Evolutionary conservation across 2,888 invertebrate genomes (phyloP).

Genomic region (Agonopterix heracliana): DNA sequence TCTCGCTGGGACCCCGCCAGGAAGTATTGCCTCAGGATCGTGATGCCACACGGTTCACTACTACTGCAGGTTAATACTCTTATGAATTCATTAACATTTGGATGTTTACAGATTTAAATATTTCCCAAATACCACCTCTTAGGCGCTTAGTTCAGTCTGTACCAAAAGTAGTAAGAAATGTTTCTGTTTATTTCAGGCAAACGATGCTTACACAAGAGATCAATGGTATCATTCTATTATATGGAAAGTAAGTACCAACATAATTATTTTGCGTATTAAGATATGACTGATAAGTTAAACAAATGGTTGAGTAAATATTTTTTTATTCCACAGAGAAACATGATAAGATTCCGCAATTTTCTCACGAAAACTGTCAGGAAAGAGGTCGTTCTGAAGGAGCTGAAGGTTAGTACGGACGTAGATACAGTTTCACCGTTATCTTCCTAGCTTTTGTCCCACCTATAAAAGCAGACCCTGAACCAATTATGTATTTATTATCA

Average conservation of each 20-base stretch:
- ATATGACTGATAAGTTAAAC: background rate
- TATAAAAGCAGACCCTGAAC: background rate
- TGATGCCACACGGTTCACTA: constrained; percentile 84
- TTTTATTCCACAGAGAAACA: constrained; percentile 79
- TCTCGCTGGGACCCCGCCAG: constrained; percentile 87
- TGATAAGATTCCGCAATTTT: constrained; percentile 83
- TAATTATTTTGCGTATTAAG: constrained; percentile 6
- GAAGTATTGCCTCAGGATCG: constrained; percentile 86
- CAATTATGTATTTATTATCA: background rate
- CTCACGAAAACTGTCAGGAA: constrained; percentile 80
- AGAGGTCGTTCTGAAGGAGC: constrained; percentile 84
- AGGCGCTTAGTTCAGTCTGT: too few species aligned
- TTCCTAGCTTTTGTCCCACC: background rate
- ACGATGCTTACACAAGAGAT: constrained; percentile 86
- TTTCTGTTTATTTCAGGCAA: constrained; percentile 74
- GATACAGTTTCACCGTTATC: background rate
- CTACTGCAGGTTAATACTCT: constrained; percentile 78
- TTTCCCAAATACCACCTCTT: too few species aligned
- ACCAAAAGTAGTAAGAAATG: too few species aligned
- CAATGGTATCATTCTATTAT: constrained; percentile 88
- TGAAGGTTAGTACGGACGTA: constrained; percentile 74
- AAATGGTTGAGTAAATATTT: background rate
- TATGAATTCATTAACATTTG: background rate
- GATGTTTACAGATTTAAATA: too few species aligned
- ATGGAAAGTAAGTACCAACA: constrained; percentile 79